A percentile compares a stretch with the other conserved stretches of the same genome.
phyloP scores from a whole-genome alignment of 2,113 vertebrate species.

The Pelecanoides urinatrix region DNA sequence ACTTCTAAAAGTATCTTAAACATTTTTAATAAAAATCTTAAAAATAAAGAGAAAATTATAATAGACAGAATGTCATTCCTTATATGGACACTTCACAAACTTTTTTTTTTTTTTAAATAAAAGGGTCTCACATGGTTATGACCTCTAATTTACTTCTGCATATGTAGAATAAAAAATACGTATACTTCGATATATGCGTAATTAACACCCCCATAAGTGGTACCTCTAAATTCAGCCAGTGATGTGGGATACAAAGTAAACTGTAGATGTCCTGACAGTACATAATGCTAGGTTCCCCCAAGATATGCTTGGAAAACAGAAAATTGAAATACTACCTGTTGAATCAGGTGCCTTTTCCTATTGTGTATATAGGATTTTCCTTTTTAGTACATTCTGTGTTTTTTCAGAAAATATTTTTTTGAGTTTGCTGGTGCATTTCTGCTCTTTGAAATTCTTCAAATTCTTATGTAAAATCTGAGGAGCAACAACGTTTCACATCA shows the following conservation, averaged over 20 bases:
- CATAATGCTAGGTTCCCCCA: not conserved
- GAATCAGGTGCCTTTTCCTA: not conserved
- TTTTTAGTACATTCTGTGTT: not conserved
- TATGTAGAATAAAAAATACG: not conserved
- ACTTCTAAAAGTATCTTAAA: not conserved
- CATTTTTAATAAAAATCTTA: not conserved
- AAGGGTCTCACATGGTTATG: not conserved
- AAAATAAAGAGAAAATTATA: not conserved
- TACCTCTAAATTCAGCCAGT: not conserved
- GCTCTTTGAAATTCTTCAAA: not conserved
- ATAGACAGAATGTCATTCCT: not conserved
- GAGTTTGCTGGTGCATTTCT: too few species aligned
- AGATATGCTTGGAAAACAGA: not conserved
- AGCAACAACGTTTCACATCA: not conserved
- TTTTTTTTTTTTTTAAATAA: not conserved
- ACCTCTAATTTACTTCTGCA: not conserved
- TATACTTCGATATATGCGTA: not conserved
- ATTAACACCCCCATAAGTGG: not conserved
- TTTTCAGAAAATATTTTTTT: not conserved
- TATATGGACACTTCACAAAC: not conserved
- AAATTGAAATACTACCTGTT: not conserved
- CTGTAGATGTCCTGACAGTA: not conserved
- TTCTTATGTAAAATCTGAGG: not conserved
- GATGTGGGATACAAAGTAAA: not conserved
- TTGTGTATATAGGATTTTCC: not conserved